Conservation (phyloP, 2,888 invertebrate genomes). For the Pristionchus arcanus region DNA sequence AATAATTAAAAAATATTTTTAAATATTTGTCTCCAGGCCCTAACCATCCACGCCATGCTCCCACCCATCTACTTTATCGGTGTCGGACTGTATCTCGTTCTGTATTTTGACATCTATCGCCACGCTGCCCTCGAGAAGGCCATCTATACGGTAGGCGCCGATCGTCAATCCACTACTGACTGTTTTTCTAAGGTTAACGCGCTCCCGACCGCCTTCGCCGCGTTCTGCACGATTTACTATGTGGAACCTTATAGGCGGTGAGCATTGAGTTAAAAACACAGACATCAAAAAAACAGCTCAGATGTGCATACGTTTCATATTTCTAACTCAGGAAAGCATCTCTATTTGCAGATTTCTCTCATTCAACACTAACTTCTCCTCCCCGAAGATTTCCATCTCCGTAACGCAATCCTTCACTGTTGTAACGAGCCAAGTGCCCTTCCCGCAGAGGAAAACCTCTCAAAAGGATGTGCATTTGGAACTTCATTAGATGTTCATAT, state of each 20-base stretch:
- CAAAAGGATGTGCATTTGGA: background rate
- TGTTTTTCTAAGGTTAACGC: background rate
- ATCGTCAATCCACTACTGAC: background rate
- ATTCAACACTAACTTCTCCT: background rate
- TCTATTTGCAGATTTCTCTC: conserved; percentile 14
- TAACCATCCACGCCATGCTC: background rate
- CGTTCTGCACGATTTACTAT: conserved; percentile 24
- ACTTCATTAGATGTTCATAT: too few species aligned
- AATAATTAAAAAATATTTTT: background rate
- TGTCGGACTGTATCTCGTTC: background rate
- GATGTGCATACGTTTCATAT: too few species aligned
- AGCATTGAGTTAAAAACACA: background rate
- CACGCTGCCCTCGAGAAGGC: conserved; percentile 19
- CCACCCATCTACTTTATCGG: conserved; percentile 29
- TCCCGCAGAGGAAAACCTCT: background rate
- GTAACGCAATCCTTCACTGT: background rate
- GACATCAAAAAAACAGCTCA: too few species aligned
- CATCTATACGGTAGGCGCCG: conserved; percentile 16
- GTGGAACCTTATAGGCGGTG: background rate
- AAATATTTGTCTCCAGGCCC: background rate
- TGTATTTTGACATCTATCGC: conserved; percentile 10
- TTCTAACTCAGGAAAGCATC: too few species aligned
- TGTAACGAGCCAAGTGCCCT: background rate
- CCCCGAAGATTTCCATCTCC: background rate
- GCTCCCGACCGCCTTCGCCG: background rate